Evolutionary conservation across 2,888 invertebrate genomes (phyloP), one percentile per base, ranked within the genome.

Genomic region (Eristalinus aeneus): DNA sequence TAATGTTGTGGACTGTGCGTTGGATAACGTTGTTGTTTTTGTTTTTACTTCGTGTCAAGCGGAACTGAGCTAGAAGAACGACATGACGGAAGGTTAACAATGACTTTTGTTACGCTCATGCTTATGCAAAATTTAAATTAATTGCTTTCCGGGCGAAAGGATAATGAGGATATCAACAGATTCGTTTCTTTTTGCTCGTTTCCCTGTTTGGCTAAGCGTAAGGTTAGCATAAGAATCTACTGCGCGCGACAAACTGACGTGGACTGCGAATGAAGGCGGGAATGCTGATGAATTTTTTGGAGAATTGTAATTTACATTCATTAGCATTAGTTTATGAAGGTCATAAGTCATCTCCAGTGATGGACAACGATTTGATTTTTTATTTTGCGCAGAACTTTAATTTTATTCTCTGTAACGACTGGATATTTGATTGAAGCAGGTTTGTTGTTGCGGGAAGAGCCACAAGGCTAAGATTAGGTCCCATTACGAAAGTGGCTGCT

Each of bases 91-190:
- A 67, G 36, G 11, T 67, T 73, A 34, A 53, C 58, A 73, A 67
- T 60, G 79, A 79, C 72, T 79, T 79, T 79, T 79, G 79, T 73
- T 79, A 73, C 67, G 72, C 72, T 61, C 61, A 54, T 60, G 72
- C 53, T 79, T 73, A 60, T 72, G 67, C 67, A 63, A 71, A 77
- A 71, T 46, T 77, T 56, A 58, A 68, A 79, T 84, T 85, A 72
- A 72, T 85, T 80, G 67, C 73, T 63, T 80, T 76, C 54, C 53
- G 79, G 79, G 22, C 74, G 68, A 80, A 80, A 63, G 79, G 79
- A 80, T 80, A 68, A 60, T 74, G 63, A 80, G 67, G 68, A 68
- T 74, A 68, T 80, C 79, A 80, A 74, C 79, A 73, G 79, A 74
- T 80, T 74, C 68, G 4, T 11, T 39, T 23, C 12, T 12, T 23